phyloP scores from a whole-genome alignment of 2,888 invertebrate genomes.

The Diabrotica balteata region DNA sequence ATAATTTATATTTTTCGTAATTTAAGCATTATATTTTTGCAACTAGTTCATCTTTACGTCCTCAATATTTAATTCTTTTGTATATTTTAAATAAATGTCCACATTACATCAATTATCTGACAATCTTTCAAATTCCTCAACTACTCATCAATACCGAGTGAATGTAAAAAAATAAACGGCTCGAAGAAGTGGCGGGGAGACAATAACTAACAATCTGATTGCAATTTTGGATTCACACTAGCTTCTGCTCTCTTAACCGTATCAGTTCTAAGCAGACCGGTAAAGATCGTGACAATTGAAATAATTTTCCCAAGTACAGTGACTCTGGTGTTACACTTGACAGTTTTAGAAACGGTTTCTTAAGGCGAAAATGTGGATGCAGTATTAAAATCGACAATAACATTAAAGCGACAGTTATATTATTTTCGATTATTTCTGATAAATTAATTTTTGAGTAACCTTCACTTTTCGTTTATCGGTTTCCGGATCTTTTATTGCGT shows the following conservation, averaged over 20 bases:
- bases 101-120: not conserved
- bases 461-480: constrained; percentile 26
- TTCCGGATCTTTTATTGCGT: constrained; percentile 31
- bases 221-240: constrained; percentile 46
- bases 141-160: not conserved
- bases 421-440: not conserved
- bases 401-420: not conserved
- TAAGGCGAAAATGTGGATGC: not conserved
- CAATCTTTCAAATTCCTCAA: not conserved
- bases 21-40: no score
- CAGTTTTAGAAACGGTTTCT: constrained; percentile 20
- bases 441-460: constrained; percentile 8
- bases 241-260: constrained; percentile 37
- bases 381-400: not conserved
- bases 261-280: constrained; percentile 38
- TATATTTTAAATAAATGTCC: no score
- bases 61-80: no score
- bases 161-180: constrained; percentile 29
- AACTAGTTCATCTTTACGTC: no score
- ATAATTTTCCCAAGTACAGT: constrained; percentile 33
- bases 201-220: constrained; percentile 49
- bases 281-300: constrained; percentile 34
- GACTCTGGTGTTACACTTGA: constrained; percentile 36
- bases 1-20: no score
- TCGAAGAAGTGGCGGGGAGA: constrained; percentile 42